Conservation (phyloP, 2,797 vertebrate genomes). For the Silurus lanzhouensis region DNA sequence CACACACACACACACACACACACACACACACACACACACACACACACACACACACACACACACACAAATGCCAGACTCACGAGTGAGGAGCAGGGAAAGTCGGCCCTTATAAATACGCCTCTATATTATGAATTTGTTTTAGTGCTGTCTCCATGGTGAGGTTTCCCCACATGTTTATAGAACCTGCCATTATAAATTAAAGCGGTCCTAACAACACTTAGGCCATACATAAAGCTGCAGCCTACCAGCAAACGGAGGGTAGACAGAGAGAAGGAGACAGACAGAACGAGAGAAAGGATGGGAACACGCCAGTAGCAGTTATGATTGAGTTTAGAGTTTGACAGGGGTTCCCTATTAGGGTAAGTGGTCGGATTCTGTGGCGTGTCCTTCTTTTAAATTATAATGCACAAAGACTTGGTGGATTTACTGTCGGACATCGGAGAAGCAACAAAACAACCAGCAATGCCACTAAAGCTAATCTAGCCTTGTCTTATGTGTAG, state of each 20-base stretch:
- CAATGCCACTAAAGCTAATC: not conserved
- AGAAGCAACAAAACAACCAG: not conserved
- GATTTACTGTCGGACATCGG: not conserved
- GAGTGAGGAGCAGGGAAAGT: slow-evolving; percentile 57
- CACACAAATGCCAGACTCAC: slow-evolving; percentile 51
- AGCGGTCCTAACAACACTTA: slow-evolving; percentile 80
- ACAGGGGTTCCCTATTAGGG: slow-evolving; percentile 57
- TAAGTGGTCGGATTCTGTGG: slow-evolving; percentile 15
- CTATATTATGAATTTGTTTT: slow-evolving; percentile 83
- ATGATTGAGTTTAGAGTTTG: slow-evolving; percentile 51
- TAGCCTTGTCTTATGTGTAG: not conserved
- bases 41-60: slow-evolving; percentile 40
- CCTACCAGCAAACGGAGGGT: slow-evolving; percentile 32
- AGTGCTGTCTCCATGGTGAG: slow-evolving; percentile 81
- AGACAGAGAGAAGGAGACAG: slow-evolving; percentile 61
- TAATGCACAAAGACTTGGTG: not conserved
- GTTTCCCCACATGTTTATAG: slow-evolving; percentile 80
- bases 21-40: slow-evolving; percentile 5
- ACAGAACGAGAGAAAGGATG: slow-evolving; percentile 48
- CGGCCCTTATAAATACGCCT: slow-evolving; percentile 83
- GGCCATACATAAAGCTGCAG: slow-evolving; percentile 63
- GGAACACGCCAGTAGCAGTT: slow-evolving; percentile 12
- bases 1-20: slow-evolving; percentile 25
- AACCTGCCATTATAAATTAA: slow-evolving; percentile 81
- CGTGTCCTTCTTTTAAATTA: slow-evolving; percentile 22